These are phyloP conservation scores for Tethea ocularis DNA, from an alignment of 2,888 invertebrate genomes.

Conservation along the genomic window DNA sequence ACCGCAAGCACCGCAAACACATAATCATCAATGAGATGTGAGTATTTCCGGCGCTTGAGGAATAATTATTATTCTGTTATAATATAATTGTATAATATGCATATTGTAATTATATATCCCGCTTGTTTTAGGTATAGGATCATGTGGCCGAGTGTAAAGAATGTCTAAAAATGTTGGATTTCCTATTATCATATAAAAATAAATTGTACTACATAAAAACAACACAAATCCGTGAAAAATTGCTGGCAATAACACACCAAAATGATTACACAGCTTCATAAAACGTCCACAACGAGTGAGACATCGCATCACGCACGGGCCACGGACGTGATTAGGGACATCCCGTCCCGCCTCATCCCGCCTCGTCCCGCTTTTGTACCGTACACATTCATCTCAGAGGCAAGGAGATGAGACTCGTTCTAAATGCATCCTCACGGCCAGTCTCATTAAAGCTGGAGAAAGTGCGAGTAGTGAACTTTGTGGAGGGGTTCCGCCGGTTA, in stretches of 20 bases:
- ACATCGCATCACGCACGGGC: slow-evolving; percentile 1
- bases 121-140: too few relatives aligned
- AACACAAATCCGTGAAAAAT: neutral
- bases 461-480: neutral
- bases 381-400: slow-evolving; percentile 29
- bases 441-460: slow-evolving; percentile 20
- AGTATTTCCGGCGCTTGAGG: too few relatives aligned
- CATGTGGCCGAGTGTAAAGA: too few relatives aligned
- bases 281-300: neutral
- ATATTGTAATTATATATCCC: too few relatives aligned
- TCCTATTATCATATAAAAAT: neutral
- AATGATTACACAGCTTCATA: slow-evolving; percentile 1
- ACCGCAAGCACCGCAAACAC: too few relatives aligned
- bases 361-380: slow-evolving; percentile 23
- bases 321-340: slow-evolving; percentile 26
- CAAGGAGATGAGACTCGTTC: slow-evolving; percentile 27
- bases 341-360: slow-evolving; percentile 14
- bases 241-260: neutral
- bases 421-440: slow-evolving; percentile 28
- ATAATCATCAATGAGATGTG: too few relatives aligned
- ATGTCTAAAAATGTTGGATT: too few relatives aligned
- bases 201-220: neutral
- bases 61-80: too few relatives aligned
- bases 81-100: too few relatives aligned
- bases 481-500: neutral